A percentile compares a stretch with the other conserved stretches of the same genome.
These are phyloP conservation scores for Crotalus tigris DNA, from an alignment of 2,113 vertebrate genomes.

Conservation along the genomic window DNA sequence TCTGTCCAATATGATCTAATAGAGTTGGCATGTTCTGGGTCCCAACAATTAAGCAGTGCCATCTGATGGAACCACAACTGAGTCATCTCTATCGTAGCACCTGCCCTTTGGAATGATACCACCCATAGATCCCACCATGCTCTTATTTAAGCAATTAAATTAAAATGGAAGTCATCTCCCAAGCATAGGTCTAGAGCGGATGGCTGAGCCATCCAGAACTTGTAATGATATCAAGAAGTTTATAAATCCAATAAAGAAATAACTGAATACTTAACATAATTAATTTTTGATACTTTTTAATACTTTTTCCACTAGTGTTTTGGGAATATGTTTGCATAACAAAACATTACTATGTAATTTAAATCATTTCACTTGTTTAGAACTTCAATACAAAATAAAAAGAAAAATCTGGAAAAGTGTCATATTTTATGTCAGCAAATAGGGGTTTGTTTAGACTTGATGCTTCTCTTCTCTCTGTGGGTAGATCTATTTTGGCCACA, in stretches of 20 bases:
- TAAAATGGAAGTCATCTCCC: not conserved
- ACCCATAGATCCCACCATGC: not conserved
- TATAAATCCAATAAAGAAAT: not conserved
- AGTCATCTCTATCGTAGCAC: not conserved
- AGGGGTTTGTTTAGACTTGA: not conserved
- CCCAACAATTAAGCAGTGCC: not conserved
- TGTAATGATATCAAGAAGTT: not conserved
- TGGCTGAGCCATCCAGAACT: not conserved
- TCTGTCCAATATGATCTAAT: not conserved
- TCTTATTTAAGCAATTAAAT: not conserved
- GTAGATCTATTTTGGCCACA: not conserved
- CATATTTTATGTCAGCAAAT: not conserved
- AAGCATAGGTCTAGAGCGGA: not conserved
- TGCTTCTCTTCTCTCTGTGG: too few species aligned
- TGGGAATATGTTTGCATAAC: not conserved
- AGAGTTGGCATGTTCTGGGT: not conserved
- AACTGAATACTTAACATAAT: not conserved
- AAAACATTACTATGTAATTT: not conserved
- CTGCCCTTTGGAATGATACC: not conserved
- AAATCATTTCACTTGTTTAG: not conserved
- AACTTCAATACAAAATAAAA: not conserved
- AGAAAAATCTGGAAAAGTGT: not conserved
- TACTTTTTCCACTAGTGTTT: not conserved
- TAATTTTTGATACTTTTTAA: slow-evolving; percentile 4
- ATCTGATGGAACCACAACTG: not conserved